Evolutionary conservation across 2,797 vertebrate genomes (phyloP).

Genomic region (Falco biarmicus): DNA sequence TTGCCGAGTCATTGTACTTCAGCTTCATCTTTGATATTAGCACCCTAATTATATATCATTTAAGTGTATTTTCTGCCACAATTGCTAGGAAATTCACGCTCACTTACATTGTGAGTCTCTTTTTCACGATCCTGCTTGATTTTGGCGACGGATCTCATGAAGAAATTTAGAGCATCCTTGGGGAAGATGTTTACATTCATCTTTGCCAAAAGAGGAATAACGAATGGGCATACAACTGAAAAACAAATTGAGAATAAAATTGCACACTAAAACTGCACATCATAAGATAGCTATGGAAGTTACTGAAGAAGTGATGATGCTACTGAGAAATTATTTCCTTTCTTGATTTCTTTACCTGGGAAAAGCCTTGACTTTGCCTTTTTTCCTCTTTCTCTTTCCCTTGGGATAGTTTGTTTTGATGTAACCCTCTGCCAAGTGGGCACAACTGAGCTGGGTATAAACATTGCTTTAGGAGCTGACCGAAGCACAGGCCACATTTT

Average conservation of each 20-base stretch:
- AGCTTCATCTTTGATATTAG: not conserved
- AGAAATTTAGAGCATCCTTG: constrained; percentile 68
- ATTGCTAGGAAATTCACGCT: not conserved
- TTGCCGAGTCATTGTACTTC: not conserved
- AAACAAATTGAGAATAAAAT: not conserved
- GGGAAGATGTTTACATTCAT: constrained; percentile 77
- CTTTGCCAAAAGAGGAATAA: constrained; percentile 74
- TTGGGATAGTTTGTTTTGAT: not conserved
- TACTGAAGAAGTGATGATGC: not conserved
- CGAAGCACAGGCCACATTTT: not conserved
- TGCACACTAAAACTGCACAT: not conserved
- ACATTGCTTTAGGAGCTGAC: not conserved
- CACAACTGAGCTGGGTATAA: not conserved
- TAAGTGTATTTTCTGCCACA: not conserved
- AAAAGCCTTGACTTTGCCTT: not conserved
- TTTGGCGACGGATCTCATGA: constrained; percentile 46
- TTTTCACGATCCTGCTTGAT: constrained; percentile 63
- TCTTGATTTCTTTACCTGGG: not conserved
- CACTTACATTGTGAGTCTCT: not conserved
- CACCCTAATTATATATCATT: not conserved
- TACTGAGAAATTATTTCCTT: not conserved
- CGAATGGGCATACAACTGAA: constrained; percentile 80
- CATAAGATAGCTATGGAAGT: not conserved
- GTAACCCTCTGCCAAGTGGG: not conserved
- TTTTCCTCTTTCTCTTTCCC: not conserved